Base-by-base conservation (phyloP, 2,113 vertebrate species). In the Steatornis caripensis region DNA sequence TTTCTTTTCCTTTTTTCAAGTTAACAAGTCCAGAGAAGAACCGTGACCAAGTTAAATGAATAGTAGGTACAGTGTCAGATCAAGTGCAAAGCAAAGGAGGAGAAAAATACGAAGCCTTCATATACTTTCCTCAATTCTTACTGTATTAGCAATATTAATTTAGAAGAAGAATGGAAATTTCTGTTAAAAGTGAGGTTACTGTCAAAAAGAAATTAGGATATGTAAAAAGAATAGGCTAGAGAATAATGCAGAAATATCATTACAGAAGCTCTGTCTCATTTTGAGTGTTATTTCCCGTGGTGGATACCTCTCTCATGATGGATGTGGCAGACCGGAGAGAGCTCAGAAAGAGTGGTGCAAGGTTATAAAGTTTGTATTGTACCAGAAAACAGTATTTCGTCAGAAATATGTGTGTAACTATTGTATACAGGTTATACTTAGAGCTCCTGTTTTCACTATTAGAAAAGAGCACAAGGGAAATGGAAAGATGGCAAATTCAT, bases 91-190 rank as follows among this genome's bases (percentile, higher is more conserved):
- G 48, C 30, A 69, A 94, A 82, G 15, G 36, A 51, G 23, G 22
- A 55, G 37, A 27, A 79, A 57, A 65, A 82, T 27, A 41, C 51
- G 39, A 84, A 79, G 36, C 12, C 45, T 87, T 91, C 86, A 29
- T 85, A 41, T 48, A 37, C 37, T 87, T 79, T 64, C 26, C 37
- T 83, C 45, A 69, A 4, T 83, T 91, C 51, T 39, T 90, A 68
- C 36, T 91, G 62, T 90, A 90, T 85, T 93, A 89, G 74, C 45
- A 91, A 65, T 94, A 90, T 85, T 92, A 92, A 93, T 95, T 90
- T 91, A 72, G 48, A 83, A 89, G 65, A 82, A 93, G 45, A 95
- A 90, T 91, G 57, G 60, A 85, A 72, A 86, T 79, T 85, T 90
- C 74, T 87, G n/a, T 87, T 89, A 74, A 78, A 80, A 82, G 53